phyloP scores from a whole-genome alignment of 2,888 invertebrate species.

The Catonia carolina region DNA sequence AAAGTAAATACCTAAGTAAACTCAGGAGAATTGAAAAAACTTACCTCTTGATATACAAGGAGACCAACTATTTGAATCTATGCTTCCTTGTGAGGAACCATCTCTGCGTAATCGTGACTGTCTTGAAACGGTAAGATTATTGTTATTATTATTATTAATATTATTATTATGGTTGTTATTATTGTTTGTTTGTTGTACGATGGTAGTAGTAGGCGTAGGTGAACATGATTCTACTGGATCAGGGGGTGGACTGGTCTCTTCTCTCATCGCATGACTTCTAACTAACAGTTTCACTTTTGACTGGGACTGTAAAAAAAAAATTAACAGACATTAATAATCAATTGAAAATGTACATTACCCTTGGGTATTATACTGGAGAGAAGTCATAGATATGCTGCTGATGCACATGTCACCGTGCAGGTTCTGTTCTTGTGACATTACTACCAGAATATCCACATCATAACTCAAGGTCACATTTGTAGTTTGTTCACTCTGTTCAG shows the following conservation, averaged over 20 bases:
- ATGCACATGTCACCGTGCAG: too few relatives aligned
- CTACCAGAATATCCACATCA: too few relatives aligned
- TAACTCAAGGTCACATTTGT: too few relatives aligned
- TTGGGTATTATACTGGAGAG: too few relatives aligned
- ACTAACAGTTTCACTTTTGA: conserved; percentile 78
- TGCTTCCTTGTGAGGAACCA: conserved; percentile 45
- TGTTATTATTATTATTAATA: conserved; percentile 22
- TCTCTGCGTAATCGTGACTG: conserved; percentile 44
- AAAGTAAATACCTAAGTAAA: too few relatives aligned
- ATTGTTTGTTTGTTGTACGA: conserved; percentile 38
- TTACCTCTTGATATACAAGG: conserved; percentile 49
- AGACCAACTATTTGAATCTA: conserved; percentile 40
- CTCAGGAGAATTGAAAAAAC: too few relatives aligned
- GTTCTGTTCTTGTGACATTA: too few relatives aligned
- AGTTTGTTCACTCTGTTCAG: too few relatives aligned
- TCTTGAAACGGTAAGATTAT: conserved; percentile 37
- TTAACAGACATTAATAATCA: too few relatives aligned
- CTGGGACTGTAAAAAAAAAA: conserved; percentile 47
- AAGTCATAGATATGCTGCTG: too few relatives aligned
- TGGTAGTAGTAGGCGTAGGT: conserved; percentile 41
- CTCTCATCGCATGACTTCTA: conserved; percentile 84
- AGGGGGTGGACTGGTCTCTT: conserved; percentile 56
- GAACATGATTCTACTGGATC: conserved; percentile 40
- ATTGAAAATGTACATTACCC: too few relatives aligned
- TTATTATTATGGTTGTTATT: conserved; percentile 30